Base-by-base conservation (phyloP, 2,113 vertebrate species). In the Sturnus vulgaris region DNA sequence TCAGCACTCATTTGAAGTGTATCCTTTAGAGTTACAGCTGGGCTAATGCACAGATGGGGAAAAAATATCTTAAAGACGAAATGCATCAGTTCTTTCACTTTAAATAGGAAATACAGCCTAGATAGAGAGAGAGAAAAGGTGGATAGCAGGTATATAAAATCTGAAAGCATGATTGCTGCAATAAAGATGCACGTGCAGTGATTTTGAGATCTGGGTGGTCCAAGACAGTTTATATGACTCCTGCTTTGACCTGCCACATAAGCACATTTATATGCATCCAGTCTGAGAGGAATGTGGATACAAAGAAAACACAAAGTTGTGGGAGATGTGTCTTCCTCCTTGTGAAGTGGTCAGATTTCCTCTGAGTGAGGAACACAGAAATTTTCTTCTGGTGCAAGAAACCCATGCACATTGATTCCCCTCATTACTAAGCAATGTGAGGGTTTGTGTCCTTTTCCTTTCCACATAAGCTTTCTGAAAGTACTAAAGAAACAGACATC, bases 11-110 rank as follows among this genome's bases (percentile, higher is more conserved):
- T 70, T 63, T 94, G 63, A 94, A 96, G 76, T 75, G 50, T 47
- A 81, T 57, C 59, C 60, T 82, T 95, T 47, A 56, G 59, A 91
- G 50, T n/a, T 91, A 81, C 85, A 80, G 85, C 66, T 89, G 79
- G 73, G 75, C 70, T 82, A 27, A 65, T 73, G 71, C n/a, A 77
- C 15, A 79, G 49, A n/a, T 7, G 9, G 30, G 11, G 0, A 2
- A 14, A 52, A 52, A 65, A 10, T 3, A n/a, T 12, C 52, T 80
- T 64, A 72, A 77, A 39, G 33, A 77, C 37, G 42, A 66, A 25
- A 86, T 28, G 7, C 35, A 73, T 55, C 50, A 55, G 19, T 72
- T 69, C 30, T 90, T 86, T 39, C 40, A 78, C 40, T 57, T 47
- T 72, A 88, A 93, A 70, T 12, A 81, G 50, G 24, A 94, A 93